Conservation (phyloP, 1,140 invertebrate species). For the Oedothorax gibbosus region DNA sequence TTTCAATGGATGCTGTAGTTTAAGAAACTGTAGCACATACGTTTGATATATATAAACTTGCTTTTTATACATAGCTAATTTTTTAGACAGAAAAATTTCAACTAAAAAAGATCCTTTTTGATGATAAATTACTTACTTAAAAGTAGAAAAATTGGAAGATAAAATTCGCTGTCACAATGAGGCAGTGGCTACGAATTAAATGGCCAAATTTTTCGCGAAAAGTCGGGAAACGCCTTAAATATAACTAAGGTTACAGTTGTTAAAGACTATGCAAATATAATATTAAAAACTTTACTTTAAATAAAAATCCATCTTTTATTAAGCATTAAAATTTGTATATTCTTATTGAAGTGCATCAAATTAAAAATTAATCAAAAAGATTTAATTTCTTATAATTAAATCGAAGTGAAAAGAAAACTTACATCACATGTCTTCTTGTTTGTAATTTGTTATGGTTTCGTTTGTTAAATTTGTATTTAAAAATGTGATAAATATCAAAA, state of each 20-base stretch:
- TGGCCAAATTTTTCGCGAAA: background rate
- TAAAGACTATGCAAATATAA: too few species aligned
- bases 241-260: background rate
- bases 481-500: background rate
- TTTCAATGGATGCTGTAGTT: too few species aligned
- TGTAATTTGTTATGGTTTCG: background rate
- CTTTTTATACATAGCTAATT: background rate
- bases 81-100: background rate
- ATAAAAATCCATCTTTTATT: too few species aligned
- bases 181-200: background rate
- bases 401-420: slow-evolving; percentile 11
- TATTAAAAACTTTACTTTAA: too few species aligned
- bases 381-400: background rate
- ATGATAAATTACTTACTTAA: background rate
- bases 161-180: background rate
- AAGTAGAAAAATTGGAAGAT: background rate
- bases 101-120: background rate
- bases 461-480: background rate
- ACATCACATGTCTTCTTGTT: slow-evolving; percentile 11
- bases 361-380: too few species aligned
- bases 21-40: background rate
- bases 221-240: slow-evolving; percentile 12
- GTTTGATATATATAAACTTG: background rate
- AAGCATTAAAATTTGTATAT: too few species aligned
- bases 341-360: too few species aligned